These are phyloP conservation scores for Chromobotia macracanthus DNA, from an alignment of 2,797 vertebrate genomes.

Conservation along the genomic window DNA sequence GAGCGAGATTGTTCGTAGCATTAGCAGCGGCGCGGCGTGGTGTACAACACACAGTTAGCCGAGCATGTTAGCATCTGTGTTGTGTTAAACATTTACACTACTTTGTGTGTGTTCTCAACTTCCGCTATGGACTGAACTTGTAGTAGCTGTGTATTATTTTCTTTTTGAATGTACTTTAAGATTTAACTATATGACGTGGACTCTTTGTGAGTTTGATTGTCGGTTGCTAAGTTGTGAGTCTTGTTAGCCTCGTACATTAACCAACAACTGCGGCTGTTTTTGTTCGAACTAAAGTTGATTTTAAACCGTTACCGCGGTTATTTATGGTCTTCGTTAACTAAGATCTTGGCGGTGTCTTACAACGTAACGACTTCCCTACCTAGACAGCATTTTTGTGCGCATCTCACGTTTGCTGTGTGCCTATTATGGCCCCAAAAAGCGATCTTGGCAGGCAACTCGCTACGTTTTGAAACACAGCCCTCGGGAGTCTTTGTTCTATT, in stretches of 20 bases:
- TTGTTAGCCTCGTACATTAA: not conserved
- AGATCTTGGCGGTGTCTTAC: not conserved
- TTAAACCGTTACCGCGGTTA: not conserved
- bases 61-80: conserved; percentile 37
- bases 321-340: too few relatives aligned
- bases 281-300: not conserved
- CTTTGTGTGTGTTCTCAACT: not conserved
- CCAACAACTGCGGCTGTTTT: not conserved
- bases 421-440: not conserved
- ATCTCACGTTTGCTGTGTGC: not conserved
- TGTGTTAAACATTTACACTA: not conserved
- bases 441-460: too few relatives aligned
- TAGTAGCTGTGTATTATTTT: not conserved
- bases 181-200: not conserved
- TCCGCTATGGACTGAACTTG: too few relatives aligned
- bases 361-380: not conserved
- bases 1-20: conserved; percentile 4
- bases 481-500: conserved; percentile 8
- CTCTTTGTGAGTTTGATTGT: not conserved
- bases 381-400: not conserved
- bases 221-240: not conserved
- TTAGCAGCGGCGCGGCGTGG: conserved; percentile 44
- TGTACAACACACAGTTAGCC: conserved; percentile 21
- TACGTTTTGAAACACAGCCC: not conserved
- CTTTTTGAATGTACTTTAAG: not conserved